A percentile compares a stretch with the other conserved stretches of the same genome.
Conservation (phyloP, 2,888 invertebrate species). For the Pseudolycoriella hygida region DNA sequence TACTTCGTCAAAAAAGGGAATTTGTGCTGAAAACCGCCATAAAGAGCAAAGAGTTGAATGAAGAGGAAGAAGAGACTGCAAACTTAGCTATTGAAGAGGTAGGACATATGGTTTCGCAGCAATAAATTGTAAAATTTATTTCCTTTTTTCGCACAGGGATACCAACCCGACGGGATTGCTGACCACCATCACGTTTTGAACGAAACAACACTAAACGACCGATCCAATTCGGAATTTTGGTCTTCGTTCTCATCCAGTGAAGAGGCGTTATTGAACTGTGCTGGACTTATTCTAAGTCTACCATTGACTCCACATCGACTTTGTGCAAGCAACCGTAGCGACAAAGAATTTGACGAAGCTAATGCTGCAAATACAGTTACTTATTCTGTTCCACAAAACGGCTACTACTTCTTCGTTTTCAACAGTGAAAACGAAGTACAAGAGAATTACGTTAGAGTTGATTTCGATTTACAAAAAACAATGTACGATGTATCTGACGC, state of each 20-base stretch:
- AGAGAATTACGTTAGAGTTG: constrained; percentile 47
- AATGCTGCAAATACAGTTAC: constrained; percentile 43
- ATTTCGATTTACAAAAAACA: constrained; percentile 51
- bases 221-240: constrained; percentile 63
- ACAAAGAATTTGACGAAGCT: constrained; percentile 32
- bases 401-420: constrained; percentile 70
- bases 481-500: constrained; percentile 47
- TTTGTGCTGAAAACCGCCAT: constrained; percentile 34
- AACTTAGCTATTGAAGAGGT: constrained; percentile 48
- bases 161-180: constrained; percentile 44
- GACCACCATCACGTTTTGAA: constrained; percentile 43
- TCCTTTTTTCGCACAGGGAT: constrained; percentile 25
- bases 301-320: constrained; percentile 45
- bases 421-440: constrained; percentile 65
- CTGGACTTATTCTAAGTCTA: constrained; percentile 47
- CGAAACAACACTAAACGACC: constrained; percentile 46
- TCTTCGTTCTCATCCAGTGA: constrained; percentile 68
- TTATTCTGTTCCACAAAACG: constrained; percentile 55
- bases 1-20: constrained; percentile 30
- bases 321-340: constrained; percentile 30
- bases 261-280: constrained; percentile 54
- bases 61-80: constrained; percentile 37
- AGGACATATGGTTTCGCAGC: constrained; percentile 3
- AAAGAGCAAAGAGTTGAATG: constrained; percentile 29
- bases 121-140: background rate